Evolutionary conservation across 2,888 invertebrate species (phyloP).

Genomic region (Craniophora ligustri): DNA sequence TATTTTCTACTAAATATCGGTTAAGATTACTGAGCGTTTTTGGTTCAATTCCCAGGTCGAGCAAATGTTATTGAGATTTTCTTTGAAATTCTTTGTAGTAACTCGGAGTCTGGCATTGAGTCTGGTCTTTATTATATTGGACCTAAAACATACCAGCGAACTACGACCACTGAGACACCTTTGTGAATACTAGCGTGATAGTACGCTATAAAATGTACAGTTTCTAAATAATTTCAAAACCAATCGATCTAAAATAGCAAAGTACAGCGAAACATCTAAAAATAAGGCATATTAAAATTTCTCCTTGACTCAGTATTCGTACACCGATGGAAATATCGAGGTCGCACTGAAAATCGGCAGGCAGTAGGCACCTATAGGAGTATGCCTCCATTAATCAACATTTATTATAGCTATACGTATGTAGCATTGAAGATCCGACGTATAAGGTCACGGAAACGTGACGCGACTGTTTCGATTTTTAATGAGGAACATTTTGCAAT

Average conservation of each 20-base stretch:
- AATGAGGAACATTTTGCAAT: slow-evolving; percentile 18
- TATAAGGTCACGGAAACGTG: slow-evolving; percentile 26
- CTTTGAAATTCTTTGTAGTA: too few relatives aligned
- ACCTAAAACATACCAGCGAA: too few relatives aligned
- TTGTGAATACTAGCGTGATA: too few relatives aligned
- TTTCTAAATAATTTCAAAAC: not conserved
- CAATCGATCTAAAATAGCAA: not conserved
- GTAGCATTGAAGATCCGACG: slow-evolving; percentile 22
- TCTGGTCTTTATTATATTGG: too few relatives aligned
- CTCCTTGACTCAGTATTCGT: slow-evolving; percentile 59
- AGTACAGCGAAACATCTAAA: slow-evolving; percentile 30
- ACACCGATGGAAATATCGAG: slow-evolving; percentile 61
- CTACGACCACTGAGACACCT: too few relatives aligned
- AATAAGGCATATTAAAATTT: slow-evolving; percentile 43
- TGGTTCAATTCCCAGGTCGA: too few relatives aligned
- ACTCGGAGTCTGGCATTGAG: too few relatives aligned
- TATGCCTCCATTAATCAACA: slow-evolving; percentile 44
- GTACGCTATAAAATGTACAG: too few relatives aligned
- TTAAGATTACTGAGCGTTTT: too few relatives aligned
- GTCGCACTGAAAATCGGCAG: slow-evolving; percentile 49
- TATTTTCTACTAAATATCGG: too few relatives aligned
- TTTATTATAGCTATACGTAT: slow-evolving; percentile 18
- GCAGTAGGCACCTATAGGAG: slow-evolving; percentile 13
- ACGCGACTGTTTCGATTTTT: slow-evolving; percentile 27
- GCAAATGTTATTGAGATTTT: too few relatives aligned